phyloP scores from a whole-genome alignment of 2,888 invertebrate genomes.

The Invenusta paracnida region DNA sequence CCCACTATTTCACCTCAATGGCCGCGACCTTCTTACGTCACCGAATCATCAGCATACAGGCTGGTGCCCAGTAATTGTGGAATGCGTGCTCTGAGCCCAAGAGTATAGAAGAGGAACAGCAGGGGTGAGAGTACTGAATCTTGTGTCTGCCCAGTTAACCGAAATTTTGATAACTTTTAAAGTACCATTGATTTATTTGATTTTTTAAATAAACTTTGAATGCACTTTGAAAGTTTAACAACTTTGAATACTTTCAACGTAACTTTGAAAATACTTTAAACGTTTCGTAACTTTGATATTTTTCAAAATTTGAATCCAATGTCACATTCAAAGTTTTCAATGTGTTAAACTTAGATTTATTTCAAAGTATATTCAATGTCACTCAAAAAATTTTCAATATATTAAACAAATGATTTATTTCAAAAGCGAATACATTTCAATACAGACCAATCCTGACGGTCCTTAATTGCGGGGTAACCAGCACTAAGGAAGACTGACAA shows the following conservation, averaged over 20 bases:
- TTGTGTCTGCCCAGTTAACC: background rate
- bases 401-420: background rate
- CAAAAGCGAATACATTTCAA: too few species aligned
- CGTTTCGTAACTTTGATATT: background rate
- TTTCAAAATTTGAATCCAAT: background rate
- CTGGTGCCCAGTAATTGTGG: too few species aligned
- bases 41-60: background rate
- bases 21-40: too few species aligned
- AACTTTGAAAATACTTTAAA: background rate
- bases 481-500: too few species aligned
- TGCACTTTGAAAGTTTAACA: background rate
- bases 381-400: background rate
- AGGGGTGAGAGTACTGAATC: too few species aligned
- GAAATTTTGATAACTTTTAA: background rate
- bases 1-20: too few species aligned
- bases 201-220: background rate
- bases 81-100: too few species aligned
- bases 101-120: too few species aligned
- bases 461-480: too few species aligned
- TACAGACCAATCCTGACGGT: too few species aligned
- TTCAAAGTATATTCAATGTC: background rate
- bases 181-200: background rate
- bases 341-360: background rate
- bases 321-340: background rate
- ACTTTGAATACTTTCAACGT: background rate